Evolutionary conservation across 2,888 invertebrate species (phyloP), one percentile per base, ranked within the genome.

Genomic region (Helleia helle): DNA sequence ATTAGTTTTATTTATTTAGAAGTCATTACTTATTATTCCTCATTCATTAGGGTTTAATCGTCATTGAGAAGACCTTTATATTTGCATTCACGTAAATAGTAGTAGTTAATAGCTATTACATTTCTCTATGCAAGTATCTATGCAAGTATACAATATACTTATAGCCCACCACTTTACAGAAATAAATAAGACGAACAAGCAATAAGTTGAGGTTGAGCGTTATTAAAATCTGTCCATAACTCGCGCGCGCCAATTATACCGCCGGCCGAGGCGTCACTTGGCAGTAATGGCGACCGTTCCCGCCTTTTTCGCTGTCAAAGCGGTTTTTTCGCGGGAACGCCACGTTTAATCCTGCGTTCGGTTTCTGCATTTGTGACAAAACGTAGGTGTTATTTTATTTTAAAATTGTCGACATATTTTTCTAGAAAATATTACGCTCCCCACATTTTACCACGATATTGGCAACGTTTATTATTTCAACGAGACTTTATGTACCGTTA

Each of bases 191-290:
- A 50, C 45, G 44, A 49, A 52, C 46, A 48, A 46, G 45, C 54
- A 54, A 55, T 65, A 65, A 60, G 54, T 62, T 55, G 50, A 46
- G 54, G 55, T 49, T 54, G 48, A 49, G 50, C 52, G 59, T 65
- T 65, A 65, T 64, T 66, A 65, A 64, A 58, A 56, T 63, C 66
- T 62, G 65, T 65, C 65, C 70, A 65, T 71, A 72, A 64, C 65
- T 68, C 62, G 51, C 51, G 52, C 54, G 52, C 55, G 54, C 65
- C 73, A 73, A 72, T 73, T 73, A 72, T 65, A 55, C 54, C 52
- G 59, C 56, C 50, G 60, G 62, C 52, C 62, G 54, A 53, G 67
- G 87, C 87, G 88, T 87, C 88, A 88, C 88, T 88, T 88, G 88
- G 71, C 71, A 70, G 81, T 87, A 88, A 88, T 88, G 87, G 87